These are phyloP conservation scores for Ptilonorhynchus violaceus DNA, from an alignment of 2,113 vertebrate species.

Conservation along the genomic window DNA sequence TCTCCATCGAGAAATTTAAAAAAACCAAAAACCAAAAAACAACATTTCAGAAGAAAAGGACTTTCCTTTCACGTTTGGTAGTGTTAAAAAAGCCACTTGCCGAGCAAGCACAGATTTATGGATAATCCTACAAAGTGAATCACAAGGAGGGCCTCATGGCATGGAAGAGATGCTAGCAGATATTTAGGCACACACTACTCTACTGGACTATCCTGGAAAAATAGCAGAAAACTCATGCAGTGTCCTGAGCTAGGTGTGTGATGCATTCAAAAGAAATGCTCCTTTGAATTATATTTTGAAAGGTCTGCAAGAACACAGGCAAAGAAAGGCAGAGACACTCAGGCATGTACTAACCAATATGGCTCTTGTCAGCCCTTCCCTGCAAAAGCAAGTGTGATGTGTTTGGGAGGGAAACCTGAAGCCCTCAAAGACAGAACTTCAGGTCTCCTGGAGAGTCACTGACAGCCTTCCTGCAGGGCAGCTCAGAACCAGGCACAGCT, in stretches of 20 bases:
- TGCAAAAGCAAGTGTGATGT: not conserved
- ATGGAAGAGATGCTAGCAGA: not conserved
- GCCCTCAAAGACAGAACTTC: not conserved
- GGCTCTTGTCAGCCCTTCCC: not conserved
- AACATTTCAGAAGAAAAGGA: not conserved
- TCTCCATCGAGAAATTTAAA: not conserved
- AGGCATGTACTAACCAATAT: not conserved
- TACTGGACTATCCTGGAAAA: not conserved
- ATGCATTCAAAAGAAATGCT: not conserved
- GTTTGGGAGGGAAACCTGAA: not conserved
- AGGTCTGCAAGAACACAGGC: not conserved
- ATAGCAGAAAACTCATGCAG: not conserved
- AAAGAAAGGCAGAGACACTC: not conserved
- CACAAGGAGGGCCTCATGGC: not conserved
- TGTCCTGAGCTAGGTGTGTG: not conserved
- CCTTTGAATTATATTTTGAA: not conserved
- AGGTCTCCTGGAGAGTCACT: not conserved
- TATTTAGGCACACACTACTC: not conserved
- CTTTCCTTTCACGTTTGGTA: not conserved
- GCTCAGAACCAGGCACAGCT: not conserved
- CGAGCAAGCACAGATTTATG: not conserved
- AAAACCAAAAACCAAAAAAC: not conserved
- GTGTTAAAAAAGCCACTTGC: not conserved
- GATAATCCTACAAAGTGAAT: constrained; percentile 1
- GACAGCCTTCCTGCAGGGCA: not conserved